Evolutionary conservation across 2,888 invertebrate species (phyloP).

Genomic region (Sisyra terminalis): DNA sequence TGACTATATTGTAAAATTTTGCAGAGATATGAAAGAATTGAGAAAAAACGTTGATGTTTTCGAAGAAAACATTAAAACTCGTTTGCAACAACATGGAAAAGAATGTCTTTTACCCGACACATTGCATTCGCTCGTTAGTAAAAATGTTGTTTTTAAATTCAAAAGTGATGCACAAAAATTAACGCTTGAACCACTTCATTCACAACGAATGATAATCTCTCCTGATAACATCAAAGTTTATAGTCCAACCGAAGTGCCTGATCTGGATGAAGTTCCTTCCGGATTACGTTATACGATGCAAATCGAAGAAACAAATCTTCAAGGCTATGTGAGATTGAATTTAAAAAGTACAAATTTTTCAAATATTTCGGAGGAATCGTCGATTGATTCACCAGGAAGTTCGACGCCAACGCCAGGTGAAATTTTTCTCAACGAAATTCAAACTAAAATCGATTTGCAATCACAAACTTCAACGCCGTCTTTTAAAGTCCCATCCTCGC

Average conservation of each 20-base stretch:
- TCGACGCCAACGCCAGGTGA: not conserved
- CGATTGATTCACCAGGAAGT: not conserved
- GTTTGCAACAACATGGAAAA: conserved; percentile 34
- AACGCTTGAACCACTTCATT: conserved; percentile 35
- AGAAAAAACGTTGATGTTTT: conserved; percentile 30
- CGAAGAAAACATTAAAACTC: conserved; percentile 32
- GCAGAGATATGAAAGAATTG: conserved; percentile 36
- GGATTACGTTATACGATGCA: too few species aligned
- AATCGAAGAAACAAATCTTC: conserved; percentile 34
- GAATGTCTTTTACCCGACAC: conserved; percentile 51
- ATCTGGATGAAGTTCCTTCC: conserved; percentile 14
- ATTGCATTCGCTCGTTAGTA: conserved; percentile 48
- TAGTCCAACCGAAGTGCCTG: conserved; percentile 39
- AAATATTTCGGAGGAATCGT: conserved; percentile 19
- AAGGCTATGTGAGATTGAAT: conserved; percentile 27
- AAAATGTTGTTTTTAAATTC: conserved; percentile 36
- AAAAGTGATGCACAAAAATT: conserved; percentile 26
- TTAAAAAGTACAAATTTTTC: conserved; percentile 25
- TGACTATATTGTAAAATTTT: conserved; percentile 16
- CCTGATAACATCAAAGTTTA: conserved; percentile 59
- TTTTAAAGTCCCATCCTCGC: too few species aligned
- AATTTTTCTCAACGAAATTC: not conserved
- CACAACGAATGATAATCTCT: conserved; percentile 47
- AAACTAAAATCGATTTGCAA: not conserved
- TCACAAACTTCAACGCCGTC: not conserved